A percentile compares a stretch with the other conserved stretches of the same genome.
These are phyloP conservation scores for Drosophila watanabei DNA, from an alignment of 1,140 invertebrate species.

Conservation along the genomic window DNA sequence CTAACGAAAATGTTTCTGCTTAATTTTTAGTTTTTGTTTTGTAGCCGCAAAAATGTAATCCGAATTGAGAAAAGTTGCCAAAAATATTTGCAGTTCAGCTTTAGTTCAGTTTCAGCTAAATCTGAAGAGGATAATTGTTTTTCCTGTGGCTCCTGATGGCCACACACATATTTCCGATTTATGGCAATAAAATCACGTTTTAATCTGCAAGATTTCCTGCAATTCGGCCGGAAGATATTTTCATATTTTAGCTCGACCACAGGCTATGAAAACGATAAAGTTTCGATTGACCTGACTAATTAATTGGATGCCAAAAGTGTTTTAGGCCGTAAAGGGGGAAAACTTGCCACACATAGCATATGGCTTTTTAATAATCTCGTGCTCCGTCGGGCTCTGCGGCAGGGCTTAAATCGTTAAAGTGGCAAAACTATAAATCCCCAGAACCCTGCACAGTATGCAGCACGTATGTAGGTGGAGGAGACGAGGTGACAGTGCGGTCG, in stretches of 20 bases:
- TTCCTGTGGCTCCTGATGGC: conserved; percentile 3
- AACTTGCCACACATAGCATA: background rate
- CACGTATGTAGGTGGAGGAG: background rate
- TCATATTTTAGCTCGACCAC: background rate
- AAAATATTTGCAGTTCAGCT: conserved; percentile 1
- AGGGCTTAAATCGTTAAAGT: conserved; percentile 31
- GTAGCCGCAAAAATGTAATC: conserved; percentile 7
- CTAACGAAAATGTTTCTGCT: background rate
- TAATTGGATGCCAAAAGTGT: conserved; percentile 22
- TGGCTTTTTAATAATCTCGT: conserved; percentile 41
- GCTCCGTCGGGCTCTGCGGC: conserved; percentile 16
- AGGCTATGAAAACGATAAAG: background rate
- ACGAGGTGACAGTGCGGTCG: conserved; percentile 32
- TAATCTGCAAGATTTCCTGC: conserved; percentile 12
- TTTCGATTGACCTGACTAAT: conserved; percentile 33
- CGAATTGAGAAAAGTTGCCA: background rate
- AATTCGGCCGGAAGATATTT: background rate
- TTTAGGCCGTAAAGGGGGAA: conserved; percentile 5
- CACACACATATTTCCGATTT: background rate
- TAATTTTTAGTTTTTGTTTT: conserved; percentile 9
- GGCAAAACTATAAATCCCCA: conserved; percentile 34
- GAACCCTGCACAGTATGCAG: conserved; percentile 1
- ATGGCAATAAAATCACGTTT: conserved; percentile 12
- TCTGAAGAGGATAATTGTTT: background rate
- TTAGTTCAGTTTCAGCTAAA: too few relatives aligned